Conservation (phyloP, 2,113 vertebrate species). For the Psettodes erumei region DNA sequence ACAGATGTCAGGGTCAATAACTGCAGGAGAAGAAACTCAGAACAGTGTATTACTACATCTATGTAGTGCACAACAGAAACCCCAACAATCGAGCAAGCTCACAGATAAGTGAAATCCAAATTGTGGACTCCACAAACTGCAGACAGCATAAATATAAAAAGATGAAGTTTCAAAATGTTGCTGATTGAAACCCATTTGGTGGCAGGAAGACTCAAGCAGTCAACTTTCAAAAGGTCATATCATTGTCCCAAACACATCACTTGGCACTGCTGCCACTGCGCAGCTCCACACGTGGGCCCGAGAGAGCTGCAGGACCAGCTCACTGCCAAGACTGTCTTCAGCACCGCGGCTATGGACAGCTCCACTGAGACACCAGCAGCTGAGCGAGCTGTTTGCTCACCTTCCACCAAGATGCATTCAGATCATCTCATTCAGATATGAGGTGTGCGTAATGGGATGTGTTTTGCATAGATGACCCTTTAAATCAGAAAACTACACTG, state of each 20-base stretch:
- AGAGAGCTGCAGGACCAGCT: conserved; percentile 37
- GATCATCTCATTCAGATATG: neutral
- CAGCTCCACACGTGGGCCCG: conserved; percentile 37
- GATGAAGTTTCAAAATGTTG: neutral
- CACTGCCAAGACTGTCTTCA: conserved; percentile 55
- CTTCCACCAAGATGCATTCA: neutral
- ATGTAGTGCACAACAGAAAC: neutral
- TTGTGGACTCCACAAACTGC: neutral
- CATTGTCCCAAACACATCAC: conserved; percentile 15
- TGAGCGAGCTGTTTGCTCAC: conserved; percentile 22
- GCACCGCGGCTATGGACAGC: conserved; percentile 62
- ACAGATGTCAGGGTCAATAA: neutral
- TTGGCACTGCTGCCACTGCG: conserved; percentile 31
- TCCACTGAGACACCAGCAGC: conserved; percentile 37
- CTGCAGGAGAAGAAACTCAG: neutral
- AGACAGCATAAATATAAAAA: neutral
- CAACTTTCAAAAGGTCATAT: conserved; percentile 13
- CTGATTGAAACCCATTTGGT: conserved; percentile 6
- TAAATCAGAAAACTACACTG: neutral
- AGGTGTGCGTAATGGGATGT: neutral
- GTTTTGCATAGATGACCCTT: neutral
- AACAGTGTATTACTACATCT: neutral
- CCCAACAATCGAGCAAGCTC: neutral
- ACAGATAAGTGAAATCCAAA: neutral
- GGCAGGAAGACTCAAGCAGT: neutral